These are phyloP conservation scores for Dorcus hopei DNA, from an alignment of 2,888 invertebrate species.

Conservation along the genomic window DNA sequence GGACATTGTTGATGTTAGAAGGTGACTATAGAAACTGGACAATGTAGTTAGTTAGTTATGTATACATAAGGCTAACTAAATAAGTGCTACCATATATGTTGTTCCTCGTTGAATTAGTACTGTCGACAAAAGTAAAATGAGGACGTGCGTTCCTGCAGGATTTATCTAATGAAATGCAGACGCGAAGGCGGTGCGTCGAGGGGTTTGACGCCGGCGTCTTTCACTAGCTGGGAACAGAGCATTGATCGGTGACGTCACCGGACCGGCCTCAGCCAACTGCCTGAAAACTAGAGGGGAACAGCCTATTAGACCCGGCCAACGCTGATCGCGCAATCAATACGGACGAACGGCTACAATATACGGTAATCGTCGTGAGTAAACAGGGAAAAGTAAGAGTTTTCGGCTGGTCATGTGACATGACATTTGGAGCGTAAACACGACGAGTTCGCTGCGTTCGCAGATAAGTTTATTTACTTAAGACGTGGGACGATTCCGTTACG, in stretches of 20 bases:
- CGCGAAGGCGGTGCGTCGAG: constrained; percentile 1
- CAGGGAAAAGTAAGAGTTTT: constrained; percentile 1
- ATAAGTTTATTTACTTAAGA: too few species aligned
- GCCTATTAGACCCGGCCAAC: constrained; percentile 13
- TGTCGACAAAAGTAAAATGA: too few species aligned
- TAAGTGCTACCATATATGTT: too few species aligned
- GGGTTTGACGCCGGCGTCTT: constrained; percentile 17
- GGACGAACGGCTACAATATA: neutral
- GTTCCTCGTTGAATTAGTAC: too few species aligned
- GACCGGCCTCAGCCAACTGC: constrained; percentile 30
- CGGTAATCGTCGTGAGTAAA: neutral
- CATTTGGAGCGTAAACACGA: too few species aligned
- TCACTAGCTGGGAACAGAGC: constrained; percentile 20
- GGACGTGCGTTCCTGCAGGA: neutral
- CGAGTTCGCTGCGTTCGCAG: too few species aligned
- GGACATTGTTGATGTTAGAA: too few species aligned
- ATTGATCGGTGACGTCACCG: constrained; percentile 32
- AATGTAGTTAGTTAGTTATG: too few species aligned
- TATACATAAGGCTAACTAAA: too few species aligned
- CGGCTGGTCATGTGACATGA: neutral
- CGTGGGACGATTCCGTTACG: too few species aligned
- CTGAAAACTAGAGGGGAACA: constrained; percentile 22
- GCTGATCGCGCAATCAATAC: neutral
- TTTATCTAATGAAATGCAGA: constrained; percentile 7
- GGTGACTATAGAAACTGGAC: too few species aligned